Base-by-base conservation (phyloP, 2,113 vertebrate genomes). In the Gracilinanus agilis region DNA sequence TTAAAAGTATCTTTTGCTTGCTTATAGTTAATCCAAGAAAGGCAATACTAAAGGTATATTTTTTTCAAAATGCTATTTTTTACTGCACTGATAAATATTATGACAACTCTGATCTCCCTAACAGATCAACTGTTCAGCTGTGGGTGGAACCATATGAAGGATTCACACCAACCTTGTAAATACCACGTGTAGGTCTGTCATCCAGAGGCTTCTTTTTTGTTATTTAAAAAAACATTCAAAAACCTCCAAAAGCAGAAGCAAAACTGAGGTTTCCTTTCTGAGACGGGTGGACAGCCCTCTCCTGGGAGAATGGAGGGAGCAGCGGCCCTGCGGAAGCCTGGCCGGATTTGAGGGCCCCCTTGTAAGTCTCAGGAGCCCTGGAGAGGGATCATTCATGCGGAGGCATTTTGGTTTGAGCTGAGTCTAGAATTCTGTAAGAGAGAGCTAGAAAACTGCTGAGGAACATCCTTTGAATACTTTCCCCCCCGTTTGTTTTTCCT, bases 21-120 rank as follows among this genome's bases (percentile, higher is more conserved):
- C 95, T 98, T 98, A 97, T 98, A 98, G 97, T 98, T 98, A 98
- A 98, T 98, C 98, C 98, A 98, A 98, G 98, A 98, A 99, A 98
- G 98, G 98, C 98, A 99, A 99, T 98, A 99, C 98, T 98, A 98
- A 99, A 99, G 97, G 97, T 98, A 98, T 98, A 98, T 98, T 98
- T 98, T 98, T 98, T 98, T 98, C 98, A 98, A 98, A 98, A 98
- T 98, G 98, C 97, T 98, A 98, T 98, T 98, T 99, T 98, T 98
- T 98, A 99, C 98, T 98, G 98, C 98, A 98, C 98, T 98, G 98
- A 98, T 98, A 98, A 98, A 98, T 98, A 97, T 97, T 98, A 97
- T 97, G 95, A 97, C 97, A 98, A 97, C 98, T 98, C 97, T 98
- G 98, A 97, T 98, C 97, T 98, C 98, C 54, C 44, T 95, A 58